Base-by-base conservation (phyloP, 2,113 vertebrate species). In the Chlamydotis undulata region DNA sequence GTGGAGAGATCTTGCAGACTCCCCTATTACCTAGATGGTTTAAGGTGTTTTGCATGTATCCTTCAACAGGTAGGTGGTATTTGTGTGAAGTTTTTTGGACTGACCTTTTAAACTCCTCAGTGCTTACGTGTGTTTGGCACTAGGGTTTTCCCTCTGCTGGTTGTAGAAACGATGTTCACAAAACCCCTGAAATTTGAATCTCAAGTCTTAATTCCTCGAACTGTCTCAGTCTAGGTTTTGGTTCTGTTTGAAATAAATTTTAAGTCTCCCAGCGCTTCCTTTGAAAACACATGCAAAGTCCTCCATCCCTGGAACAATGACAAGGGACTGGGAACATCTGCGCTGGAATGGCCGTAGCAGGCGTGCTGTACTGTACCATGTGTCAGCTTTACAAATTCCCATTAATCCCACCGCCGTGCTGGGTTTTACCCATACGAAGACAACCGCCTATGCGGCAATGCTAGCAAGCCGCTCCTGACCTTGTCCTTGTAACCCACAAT, bases 391-490 rank as follows among this genome's bases (percentile, higher is more conserved):
- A 87, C 69, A 93, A 59, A 80, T 81, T 94, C 91, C 90, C 84
- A n/a, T 35, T 89, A 82, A 91, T 91, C 83, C 78, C 86, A 94
- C 61, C 47, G 4, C 63, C 10, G 8, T 49, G 80, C 89, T 75
- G 93, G 73, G 71, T 43, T 96, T 87, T 83, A 87, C 94, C 85
- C 87, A 7, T 45, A 49, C 1, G 59, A 39, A 56, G 77, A 92
- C 80, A 93, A 70, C 96, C 1, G 50, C 89, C 87, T 33, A 28
- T 43, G 82, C 14, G 1, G 75, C 83, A 71, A 33, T 0, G 60
- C 94, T 87, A 14, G 59, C 45, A 2, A 81, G 43, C 75, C 28
- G 10, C 87, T 93, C 91, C 96, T 97, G 97, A 97, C 97, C 97
- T 93, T 75, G 18, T 94, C 95, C 94, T 91, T 91, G 74, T 65